Base-by-base conservation (phyloP, 2,797 vertebrate genomes). In the Phrynocephalus vlangalii region DNA sequence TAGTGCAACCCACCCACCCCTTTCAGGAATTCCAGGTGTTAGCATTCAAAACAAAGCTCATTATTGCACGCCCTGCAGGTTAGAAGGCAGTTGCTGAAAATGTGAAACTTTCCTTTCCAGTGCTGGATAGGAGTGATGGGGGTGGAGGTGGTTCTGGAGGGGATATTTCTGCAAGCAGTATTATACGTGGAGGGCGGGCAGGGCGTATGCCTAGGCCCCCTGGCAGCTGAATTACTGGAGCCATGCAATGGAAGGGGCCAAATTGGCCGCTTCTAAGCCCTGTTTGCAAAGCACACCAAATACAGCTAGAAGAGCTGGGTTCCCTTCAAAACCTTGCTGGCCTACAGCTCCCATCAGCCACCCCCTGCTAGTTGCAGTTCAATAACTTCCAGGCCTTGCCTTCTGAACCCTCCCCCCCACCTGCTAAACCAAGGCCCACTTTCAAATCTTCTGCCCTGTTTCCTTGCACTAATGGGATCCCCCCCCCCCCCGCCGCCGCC, bases 141-240 rank as follows among this genome's bases (percentile, higher is more conserved):
- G 38, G 38, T 44, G 38, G 38, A 4, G 38, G 38, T 44, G 38
- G 38, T 48, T 30, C 66, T 77, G 77, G 38, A 5, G 8, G 26
- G 28, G 7, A 16, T 4, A 22, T 33, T 30, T 8, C 6, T 10
- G 33, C 7, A 60, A 77, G 83, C 30, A 15, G 30, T 26, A 63
- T 3, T 0, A 44, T 44, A 44, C 33, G 2, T 15, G 26, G 5
- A 5, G 3, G 1, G 52, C 0, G 10, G 28, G 20, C 8, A 52
- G 63, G 77, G 4, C 16, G 50, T 20, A 33, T 1, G 4, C 1
- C 60, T 15, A 63, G 15, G 5, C 16, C 1, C 22, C 13, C 22
- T 5, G 8, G 8, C 24, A 82, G 5, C 33, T 28, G 33, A 7
- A 33, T 33, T 5, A 10, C 52, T 28, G 30, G 3, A 63, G 52